Base-by-base conservation (phyloP, 2,797 vertebrate genomes). In the Anguilla obscura region DNA sequence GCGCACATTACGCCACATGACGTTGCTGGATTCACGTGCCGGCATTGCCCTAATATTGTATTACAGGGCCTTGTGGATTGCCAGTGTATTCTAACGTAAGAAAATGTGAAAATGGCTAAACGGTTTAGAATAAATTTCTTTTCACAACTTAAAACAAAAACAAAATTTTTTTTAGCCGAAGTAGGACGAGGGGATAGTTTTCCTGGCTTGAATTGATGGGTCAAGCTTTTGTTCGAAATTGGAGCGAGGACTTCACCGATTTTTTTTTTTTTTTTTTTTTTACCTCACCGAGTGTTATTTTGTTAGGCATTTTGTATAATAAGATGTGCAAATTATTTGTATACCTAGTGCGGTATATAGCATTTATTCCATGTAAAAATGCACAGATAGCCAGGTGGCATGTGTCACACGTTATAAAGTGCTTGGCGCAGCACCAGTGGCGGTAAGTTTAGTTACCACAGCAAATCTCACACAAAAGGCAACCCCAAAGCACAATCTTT, bases 391-490 rank as follows among this genome's bases (percentile, higher is more conserved):
- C 24, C 82, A 84, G 33, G 84, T 60, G 84, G 30, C 10, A 33
- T 86, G n/a, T 74, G 85, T 45, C 36, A 27, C 24, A 45, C n/a
- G 40, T 48, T 63, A 48, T 21, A 90, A 93, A 89, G 89, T 89
- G 92, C 91, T 89, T 85, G 8, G 90, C 89, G 94, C 95, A 93
- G 89, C 85, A 89, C 50, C 66, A 30, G 91, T 91, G 92, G 36
- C 66, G 63, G 52, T 50, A 85, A 90, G 87, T 90, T 91, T 91
- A 90, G 91, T 93, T 91, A 91, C 88, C 91, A 88, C 90, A 91
- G 89, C 92, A 90, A 80, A 90, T 89, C 83, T 84, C 71, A 5
- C 1, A 93, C 94, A 95, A 95, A 94, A 92, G 92, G 90, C 89
- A 50, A 92, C 89, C 91, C 89, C 88, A 63, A 87, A 91, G 89